These are phyloP conservation scores for Sitta carolinensis DNA, from an alignment of 2,797 vertebrate genomes.

Conservation along the genomic window DNA sequence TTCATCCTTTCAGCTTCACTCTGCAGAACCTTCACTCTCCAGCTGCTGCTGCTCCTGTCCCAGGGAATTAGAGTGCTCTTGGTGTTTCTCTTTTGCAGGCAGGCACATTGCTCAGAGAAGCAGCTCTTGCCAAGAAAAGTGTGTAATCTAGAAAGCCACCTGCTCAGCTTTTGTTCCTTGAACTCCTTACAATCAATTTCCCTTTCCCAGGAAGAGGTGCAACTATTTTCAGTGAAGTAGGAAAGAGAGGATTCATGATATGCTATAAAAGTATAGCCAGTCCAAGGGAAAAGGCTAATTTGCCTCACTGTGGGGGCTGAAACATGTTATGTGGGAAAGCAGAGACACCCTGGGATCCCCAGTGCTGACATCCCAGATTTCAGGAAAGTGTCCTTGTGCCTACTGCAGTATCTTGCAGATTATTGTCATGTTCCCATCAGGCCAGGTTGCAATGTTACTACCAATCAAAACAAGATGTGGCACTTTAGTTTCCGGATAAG, in stretches of 20 bases:
- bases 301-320: background rate
- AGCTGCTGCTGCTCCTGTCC: background rate
- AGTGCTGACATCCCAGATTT: background rate
- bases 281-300: background rate
- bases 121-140: conserved; percentile 33
- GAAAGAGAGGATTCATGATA: background rate
- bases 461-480: background rate
- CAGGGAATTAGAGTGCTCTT: background rate
- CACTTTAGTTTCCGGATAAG: background rate
- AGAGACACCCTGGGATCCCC: background rate
- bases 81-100: background rate
- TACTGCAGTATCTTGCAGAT: background rate
- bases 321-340: background rate
- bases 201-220: conserved; percentile 16
- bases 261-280: background rate
- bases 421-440: background rate
- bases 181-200: conserved; percentile 16
- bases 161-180: conserved; percentile 19
- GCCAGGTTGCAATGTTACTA: background rate
- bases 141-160: conserved; percentile 35
- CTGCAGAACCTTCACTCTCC: conserved; percentile 29
- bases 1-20: conserved; percentile 37
- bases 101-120: background rate
- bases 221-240: background rate
- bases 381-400: background rate